Evolutionary conservation across 2,888 invertebrate genomes (phyloP).

Genomic region (Megaustenia siamemsis): DNA sequence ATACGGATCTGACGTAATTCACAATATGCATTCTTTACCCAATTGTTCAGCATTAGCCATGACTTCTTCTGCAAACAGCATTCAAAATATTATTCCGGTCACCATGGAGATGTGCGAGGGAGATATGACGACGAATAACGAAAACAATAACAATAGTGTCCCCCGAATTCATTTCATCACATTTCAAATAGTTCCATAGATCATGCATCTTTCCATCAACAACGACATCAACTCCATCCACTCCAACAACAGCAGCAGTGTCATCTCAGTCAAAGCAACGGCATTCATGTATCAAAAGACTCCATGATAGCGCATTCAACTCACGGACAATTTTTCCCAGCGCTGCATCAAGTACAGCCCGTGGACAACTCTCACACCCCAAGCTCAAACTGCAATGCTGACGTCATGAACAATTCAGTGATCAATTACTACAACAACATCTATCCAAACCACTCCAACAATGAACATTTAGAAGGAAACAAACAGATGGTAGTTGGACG

Average conservation of each 20-base stretch:
- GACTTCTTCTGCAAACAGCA: conserved; percentile 9
- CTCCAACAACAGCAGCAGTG: conserved; percentile 32
- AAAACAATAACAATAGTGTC: not conserved
- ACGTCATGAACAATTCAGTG: conserved; percentile 18
- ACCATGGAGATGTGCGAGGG: conserved; percentile 38
- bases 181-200: not conserved
- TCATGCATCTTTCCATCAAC: not conserved
- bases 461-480: conserved; percentile 29
- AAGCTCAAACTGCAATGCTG: conserved; percentile 26
- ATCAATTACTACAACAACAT: conserved; percentile 35
- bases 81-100: conserved; percentile 9
- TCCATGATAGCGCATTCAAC: conserved; percentile 89
- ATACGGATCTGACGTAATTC: conserved; percentile 23
- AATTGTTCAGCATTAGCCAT: conserved; percentile 42
- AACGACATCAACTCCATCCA: not conserved
- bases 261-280: not conserved
- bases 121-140: conserved; percentile 25
- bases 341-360: conserved; percentile 57
- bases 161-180: conserved; percentile 12
- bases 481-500: conserved; percentile 63
- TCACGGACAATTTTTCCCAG: conserved; percentile 87
- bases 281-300: conserved; percentile 60
- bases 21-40: not conserved
- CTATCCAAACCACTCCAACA: conserved; percentile 5
- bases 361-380: conserved; percentile 26